These are phyloP conservation scores for Leptogaster cylindrica DNA, from an alignment of 2,888 invertebrate genomes.

Conservation along the genomic window DNA sequence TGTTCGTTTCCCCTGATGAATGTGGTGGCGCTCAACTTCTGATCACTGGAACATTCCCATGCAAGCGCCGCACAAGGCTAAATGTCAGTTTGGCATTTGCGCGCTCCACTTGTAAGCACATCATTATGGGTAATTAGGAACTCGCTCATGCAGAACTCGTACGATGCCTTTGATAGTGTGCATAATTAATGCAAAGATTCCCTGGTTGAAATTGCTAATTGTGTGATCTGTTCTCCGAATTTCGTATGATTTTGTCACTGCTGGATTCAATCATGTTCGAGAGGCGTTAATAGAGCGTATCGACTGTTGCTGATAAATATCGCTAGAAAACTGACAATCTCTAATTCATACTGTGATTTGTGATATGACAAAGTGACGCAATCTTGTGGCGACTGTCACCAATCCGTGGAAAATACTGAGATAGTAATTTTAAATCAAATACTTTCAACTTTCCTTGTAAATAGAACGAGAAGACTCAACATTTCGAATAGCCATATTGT, in stretches of 20 bases:
- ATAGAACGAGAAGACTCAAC: no score
- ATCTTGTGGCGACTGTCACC: no score
- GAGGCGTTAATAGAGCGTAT: slow-evolving; percentile 4
- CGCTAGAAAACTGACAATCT: no score
- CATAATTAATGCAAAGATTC: slow-evolving; percentile 47
- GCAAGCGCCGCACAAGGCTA: background rate
- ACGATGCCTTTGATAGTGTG: slow-evolving; percentile 50
- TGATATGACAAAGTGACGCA: no score
- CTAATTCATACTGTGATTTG: no score
- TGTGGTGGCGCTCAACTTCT: slow-evolving; percentile 11
- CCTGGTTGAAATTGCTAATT: slow-evolving; percentile 5
- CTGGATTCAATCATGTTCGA: slow-evolving; percentile 7
- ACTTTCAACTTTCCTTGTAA: no score
- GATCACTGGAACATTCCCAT: background rate
- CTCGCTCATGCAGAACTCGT: slow-evolving; percentile 51
- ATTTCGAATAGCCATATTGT: no score
- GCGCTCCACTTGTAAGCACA: slow-evolving; percentile 45
- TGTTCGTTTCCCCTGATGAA: slow-evolving; percentile 6
- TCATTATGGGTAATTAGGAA: slow-evolving; percentile 51
- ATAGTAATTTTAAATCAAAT: no score
- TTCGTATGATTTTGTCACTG: background rate
- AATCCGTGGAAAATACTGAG: no score
- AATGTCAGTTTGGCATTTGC: slow-evolving; percentile 27
- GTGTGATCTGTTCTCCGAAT: slow-evolving; percentile 11
- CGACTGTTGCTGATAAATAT: no score